Evolutionary conservation across 2,888 invertebrate species (phyloP), one percentile per base, ranked within the genome.

Genomic region (Chrysotoxum bicinctum): DNA sequence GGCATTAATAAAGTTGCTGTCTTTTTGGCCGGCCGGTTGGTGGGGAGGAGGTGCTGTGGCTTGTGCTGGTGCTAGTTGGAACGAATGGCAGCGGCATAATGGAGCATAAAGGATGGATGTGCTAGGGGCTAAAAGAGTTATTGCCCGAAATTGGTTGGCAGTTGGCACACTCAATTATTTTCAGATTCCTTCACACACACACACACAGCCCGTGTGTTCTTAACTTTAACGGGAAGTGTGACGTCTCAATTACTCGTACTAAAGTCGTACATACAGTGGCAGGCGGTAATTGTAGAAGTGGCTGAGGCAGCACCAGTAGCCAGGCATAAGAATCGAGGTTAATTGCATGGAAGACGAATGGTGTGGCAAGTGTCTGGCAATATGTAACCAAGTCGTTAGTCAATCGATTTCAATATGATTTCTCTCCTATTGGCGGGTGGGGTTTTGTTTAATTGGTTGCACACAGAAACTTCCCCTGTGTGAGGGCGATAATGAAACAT

Each of bases 321-420:
- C 45, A 72, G 54, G 76, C 62, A 81, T 73, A 81, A 81, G 81
- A 81, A 85, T 76, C 73, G 76, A 64, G 73, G 81, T 85, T 85
- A 85, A 85, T 85, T 81, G 85, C 76, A 77, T 45, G 81, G 85
- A 85, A 85, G 81, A 73, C 40, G 56, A 77, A 81, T 81, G 72
- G 81, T 69, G 85, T 80, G 77, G 81, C 73, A 85, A 85, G 76
- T 73, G 73, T 70, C 40, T 68, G 52, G 70, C 80, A 80, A 76
- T 85, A 85, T 81, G 81, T 85, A 85, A 85, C 85, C 68, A 77
- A 81, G 81, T 81, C 81, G 76, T 85, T 81, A 85, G 85, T 81
- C 81, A 85, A 81, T 81, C 85, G 85, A 85, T 35, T 58, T 58
- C 58, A 37, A 58, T 81, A 81, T 81, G 85, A 85, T 81, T 77